Evolutionary conservation across 53 echinoderm and acorn worm genomes (phyloP), one percentile per base, ranked within the genome.

Genomic region (Arbacia lixula): DNA sequence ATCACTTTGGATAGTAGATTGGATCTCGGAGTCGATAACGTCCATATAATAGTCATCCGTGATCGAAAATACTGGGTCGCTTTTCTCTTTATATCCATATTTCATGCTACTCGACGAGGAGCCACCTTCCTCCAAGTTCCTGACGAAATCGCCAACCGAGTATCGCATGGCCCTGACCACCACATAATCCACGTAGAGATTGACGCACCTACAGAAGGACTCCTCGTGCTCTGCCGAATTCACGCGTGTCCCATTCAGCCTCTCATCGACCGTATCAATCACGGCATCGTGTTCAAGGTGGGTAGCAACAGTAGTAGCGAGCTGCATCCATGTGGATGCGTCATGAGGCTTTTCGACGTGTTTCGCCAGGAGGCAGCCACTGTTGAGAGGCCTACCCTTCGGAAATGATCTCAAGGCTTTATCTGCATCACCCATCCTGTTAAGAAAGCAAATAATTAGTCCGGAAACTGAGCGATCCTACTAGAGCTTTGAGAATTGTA

Each of bases 21-120:
- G 46, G 4, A 81, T 81, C 52, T 81, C 82, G 37, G 62, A 32
- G 22, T 29, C 61, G 42, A 81, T 81, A 9, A 81, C 29, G 21
- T 81, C 62, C 17, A 81, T 19, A 33, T 81, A 81, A 32, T 28
- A 46, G 16, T 81, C 49, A 30, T 81, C 82, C 2, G 82, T 81
- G 12, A 33, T 64, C 29, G 49, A 39, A 21, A 81, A 81, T 14
- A 77, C 58, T 21, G 77, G 77, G 22, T 77, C 58, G 28, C 50
- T 29, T 53, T 21, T 17, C 19, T 74, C 74, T 74, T 53, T n/a
- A 2, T 53, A 10, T 46, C 46, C 46, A 10, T 14, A 46, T 46
- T 14, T 10, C 14, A 10, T 46, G 46, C 8, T 46, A 14, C 8
- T 46, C 46, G 46, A 14, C 8, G 14, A 46, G n/a, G n/a, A n/a